Conservation (phyloP, 2,888 invertebrate genomes). For the Linnaemya tessellans region DNA sequence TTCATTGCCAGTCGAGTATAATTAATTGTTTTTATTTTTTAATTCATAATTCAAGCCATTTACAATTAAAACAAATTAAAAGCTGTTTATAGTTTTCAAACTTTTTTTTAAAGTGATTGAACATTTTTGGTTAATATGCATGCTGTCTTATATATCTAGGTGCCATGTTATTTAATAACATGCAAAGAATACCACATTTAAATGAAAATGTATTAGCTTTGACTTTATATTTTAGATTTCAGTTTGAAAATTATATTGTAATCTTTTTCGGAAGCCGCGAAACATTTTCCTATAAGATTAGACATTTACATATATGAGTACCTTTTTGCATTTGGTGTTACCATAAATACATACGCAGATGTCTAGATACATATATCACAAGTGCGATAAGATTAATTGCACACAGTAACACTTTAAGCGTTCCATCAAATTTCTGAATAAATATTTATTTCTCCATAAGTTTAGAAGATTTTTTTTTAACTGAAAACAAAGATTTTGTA, state of each 20-base stretch:
- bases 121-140: not conserved
- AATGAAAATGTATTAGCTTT: conserved; percentile 4
- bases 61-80: conserved; percentile 22
- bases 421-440: no score
- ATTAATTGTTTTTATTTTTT: conserved; percentile 56
- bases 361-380: not conserved
- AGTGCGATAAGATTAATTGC: not conserved
- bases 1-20: conserved; percentile 77
- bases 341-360: not conserved
- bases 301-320: not conserved
- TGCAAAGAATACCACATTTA: conserved; percentile 17
- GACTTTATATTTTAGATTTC: not conserved
- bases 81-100: conserved; percentile 46
- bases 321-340: conserved; percentile 9
- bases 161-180: conserved; percentile 10
- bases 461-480: no score
- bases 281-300: not conserved
- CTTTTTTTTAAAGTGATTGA: conserved; percentile 11
- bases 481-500: no score
- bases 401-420: not conserved
- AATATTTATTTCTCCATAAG: no score
- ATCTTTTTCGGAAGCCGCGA: not conserved
- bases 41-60: conserved; percentile 51
- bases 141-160: not conserved
- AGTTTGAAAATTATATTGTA: not conserved